A percentile compares a stretch with the other conserved stretches of the same genome.
These are phyloP conservation scores for Dendroctonus ponderosae DNA, from an alignment of 1,140 invertebrate genomes.

Conservation along the genomic window DNA sequence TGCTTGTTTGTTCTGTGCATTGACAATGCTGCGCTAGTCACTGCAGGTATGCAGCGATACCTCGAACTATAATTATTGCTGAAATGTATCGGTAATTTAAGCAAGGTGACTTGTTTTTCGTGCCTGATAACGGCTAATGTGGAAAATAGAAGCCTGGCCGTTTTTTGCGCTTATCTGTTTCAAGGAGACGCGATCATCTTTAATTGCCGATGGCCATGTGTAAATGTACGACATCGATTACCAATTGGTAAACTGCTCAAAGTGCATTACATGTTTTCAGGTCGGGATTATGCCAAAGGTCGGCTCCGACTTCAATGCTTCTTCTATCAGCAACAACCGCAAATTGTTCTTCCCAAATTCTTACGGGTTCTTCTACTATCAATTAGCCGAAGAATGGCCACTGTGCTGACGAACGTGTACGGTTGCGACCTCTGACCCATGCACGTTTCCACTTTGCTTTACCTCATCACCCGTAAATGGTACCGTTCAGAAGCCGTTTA, in stretches of 20 bases:
- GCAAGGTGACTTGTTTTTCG: conserved; percentile 27
- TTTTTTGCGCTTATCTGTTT: conserved; percentile 31
- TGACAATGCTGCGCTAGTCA: too few relatives aligned
- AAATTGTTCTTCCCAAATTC: too few relatives aligned
- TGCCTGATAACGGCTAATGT: conserved; percentile 8
- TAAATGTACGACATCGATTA: not conserved
- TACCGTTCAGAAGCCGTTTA: conserved; percentile 4
- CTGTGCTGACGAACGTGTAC: not conserved
- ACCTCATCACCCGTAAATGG: conserved; percentile 4
- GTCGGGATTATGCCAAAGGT: not conserved
- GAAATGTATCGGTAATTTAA: conserved; percentile 19
- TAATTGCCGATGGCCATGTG: conserved; percentile 11
- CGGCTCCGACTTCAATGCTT: too few relatives aligned
- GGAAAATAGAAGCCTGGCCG: conserved; percentile 8
- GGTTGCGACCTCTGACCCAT: conserved; percentile 1
- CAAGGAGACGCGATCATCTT: conserved; percentile 29
- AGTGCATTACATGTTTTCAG: too few relatives aligned
- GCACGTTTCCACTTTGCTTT: not conserved
- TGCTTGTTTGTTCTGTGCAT: too few relatives aligned
- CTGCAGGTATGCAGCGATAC: too few relatives aligned
- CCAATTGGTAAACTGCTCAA: too few relatives aligned
- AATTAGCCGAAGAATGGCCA: not conserved
- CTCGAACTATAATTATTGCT: conserved; percentile 4
- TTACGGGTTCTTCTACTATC: not conserved
- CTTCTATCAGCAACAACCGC: too few relatives aligned